These are phyloP conservation scores for fruit fly (Drosophila melanogaster) DNA, from an alignment of 1,140 invertebrate species.

Conservation along the genomic window DNA sequence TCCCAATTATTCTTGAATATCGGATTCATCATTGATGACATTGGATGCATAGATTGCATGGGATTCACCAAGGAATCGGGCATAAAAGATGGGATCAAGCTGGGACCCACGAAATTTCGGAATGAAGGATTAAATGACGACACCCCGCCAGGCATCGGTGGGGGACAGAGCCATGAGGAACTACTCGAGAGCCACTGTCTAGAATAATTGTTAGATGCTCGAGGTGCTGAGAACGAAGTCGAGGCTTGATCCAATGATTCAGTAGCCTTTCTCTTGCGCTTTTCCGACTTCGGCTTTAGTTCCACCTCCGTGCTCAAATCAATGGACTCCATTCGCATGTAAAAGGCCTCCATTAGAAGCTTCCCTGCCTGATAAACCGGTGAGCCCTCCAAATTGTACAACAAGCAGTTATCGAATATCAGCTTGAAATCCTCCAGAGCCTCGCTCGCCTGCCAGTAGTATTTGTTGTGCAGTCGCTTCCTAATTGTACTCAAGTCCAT, in stretches of 20 bases:
- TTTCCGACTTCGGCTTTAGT: neutral
- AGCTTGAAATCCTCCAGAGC: constrained; percentile 33
- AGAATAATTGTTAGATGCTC: neutral
- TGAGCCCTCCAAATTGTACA: constrained; percentile 17
- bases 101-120: neutral
- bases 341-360: constrained; percentile 7
- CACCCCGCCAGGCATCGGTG: neutral
- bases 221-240: neutral
- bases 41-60: neutral
- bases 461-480: constrained; percentile 33
- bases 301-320: constrained; percentile 31
- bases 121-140: neutral
- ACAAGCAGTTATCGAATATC: constrained; percentile 35
- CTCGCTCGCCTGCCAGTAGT: constrained; percentile 34
- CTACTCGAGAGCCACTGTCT: neutral
- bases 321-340: constrained; percentile 1
- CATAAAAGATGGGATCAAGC: neutral
- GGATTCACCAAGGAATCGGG: constrained; percentile 3
- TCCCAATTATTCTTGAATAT: neutral
- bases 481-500: constrained; percentile 45
- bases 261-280: neutral
- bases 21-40: neutral
- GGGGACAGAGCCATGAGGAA: neutral
- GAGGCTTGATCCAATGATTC: neutral
- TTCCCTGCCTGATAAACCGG: constrained; percentile 17